These are phyloP conservation scores for Sebastes diaconus DNA, from an alignment of 2,797 vertebrate species.

Conservation along the genomic window DNA sequence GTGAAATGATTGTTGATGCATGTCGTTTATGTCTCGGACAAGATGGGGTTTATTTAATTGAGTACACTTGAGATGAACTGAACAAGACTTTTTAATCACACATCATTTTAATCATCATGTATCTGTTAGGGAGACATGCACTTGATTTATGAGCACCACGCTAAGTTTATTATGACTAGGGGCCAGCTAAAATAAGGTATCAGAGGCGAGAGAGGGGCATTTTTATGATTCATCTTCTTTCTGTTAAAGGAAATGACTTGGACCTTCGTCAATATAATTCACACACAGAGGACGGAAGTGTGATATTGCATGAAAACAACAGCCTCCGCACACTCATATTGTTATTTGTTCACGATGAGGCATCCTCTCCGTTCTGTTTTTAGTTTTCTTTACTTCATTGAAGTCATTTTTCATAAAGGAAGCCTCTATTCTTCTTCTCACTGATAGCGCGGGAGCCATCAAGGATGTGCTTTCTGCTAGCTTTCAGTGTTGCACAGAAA, in stretches of 20 bases:
- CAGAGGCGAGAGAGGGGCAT: slow-evolving; percentile 30
- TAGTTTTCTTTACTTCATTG: slow-evolving; percentile 47
- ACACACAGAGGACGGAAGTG: slow-evolving; percentile 14
- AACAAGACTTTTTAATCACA: slow-evolving; percentile 72
- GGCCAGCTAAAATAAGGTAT: slow-evolving; percentile 48
- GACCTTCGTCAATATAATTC: slow-evolving; percentile 49
- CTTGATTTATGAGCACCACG: slow-evolving; percentile 74
- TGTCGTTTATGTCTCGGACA: slow-evolving; percentile 42
- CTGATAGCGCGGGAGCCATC: slow-evolving; percentile 1
- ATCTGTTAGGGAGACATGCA: slow-evolving; percentile 65
- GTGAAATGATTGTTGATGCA: slow-evolving; percentile 38
- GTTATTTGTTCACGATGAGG: slow-evolving; percentile 31
- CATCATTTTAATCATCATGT: slow-evolving; percentile 71
- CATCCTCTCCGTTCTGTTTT: slow-evolving; percentile 1
- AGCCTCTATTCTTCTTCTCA: slow-evolving; percentile 42
- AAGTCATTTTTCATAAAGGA: slow-evolving; percentile 49
- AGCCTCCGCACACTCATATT: neutral
- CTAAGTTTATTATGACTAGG: slow-evolving; percentile 49
- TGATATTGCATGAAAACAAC: slow-evolving; percentile 39
- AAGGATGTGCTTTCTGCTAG: slow-evolving; percentile 28
- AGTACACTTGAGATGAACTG: slow-evolving; percentile 59
- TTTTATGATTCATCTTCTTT: slow-evolving; percentile 46
- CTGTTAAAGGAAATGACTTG: slow-evolving; percentile 63
- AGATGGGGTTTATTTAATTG: slow-evolving; percentile 61
- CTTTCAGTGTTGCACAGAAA: slow-evolving; percentile 15